Evolutionary conservation across 2,888 invertebrate genomes (phyloP).

Genomic region (Phortica magna): DNA sequence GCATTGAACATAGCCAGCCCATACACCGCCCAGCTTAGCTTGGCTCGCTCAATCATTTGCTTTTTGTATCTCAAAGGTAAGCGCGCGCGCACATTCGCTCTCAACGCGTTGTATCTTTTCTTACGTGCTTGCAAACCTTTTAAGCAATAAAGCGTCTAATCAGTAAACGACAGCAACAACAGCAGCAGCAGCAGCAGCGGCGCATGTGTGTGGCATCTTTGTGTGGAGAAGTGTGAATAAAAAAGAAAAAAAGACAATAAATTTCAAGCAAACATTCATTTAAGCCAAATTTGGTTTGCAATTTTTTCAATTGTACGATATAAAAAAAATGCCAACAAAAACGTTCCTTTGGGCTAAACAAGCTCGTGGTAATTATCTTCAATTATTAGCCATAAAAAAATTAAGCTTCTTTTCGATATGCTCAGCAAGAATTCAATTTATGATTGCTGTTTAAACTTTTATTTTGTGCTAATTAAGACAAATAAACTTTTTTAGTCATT

Average conservation of each 20-base stretch:
- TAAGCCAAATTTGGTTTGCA: conserved; percentile 55
- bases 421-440: background rate
- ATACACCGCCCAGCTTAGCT: background rate
- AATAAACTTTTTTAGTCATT: background rate
- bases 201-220: conserved; percentile 5
- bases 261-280: conserved; percentile 11
- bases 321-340: conserved; percentile 25
- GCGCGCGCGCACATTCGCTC: background rate
- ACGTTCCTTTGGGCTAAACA: background rate
- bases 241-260: background rate
- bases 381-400: conserved; percentile 5
- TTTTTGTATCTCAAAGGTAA: background rate
- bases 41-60: background rate
- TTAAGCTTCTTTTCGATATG: background rate
- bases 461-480: conserved; percentile 6
- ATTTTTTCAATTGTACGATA: conserved; percentile 59
- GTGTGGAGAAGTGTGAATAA: background rate
- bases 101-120: background rate
- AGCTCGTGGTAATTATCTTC: background rate
- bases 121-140: background rate
- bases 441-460: background rate
- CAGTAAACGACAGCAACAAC: background rate
- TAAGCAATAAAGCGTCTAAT: background rate
- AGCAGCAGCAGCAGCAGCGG: background rate
- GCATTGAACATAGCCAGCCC: background rate